Conservation (phyloP, 1,140 invertebrate species). For the Hestina assimilis region DNA sequence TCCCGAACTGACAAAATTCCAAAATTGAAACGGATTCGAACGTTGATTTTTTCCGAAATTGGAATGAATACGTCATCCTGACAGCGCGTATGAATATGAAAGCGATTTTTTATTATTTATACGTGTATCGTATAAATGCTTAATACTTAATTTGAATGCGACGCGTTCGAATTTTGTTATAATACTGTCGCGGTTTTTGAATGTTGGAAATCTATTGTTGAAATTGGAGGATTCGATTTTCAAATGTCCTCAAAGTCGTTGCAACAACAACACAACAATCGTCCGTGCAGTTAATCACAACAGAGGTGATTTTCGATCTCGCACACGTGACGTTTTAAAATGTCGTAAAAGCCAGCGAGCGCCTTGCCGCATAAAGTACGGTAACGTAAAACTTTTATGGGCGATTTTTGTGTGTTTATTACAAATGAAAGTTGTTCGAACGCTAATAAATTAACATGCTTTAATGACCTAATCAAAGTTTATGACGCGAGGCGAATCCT, state of each 20-base stretch:
- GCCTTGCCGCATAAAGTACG: slow-evolving; percentile 29
- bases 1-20: slow-evolving; percentile 44
- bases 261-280: slow-evolving; percentile 6
- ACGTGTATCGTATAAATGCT: slow-evolving; percentile 4
- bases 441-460: slow-evolving; percentile 75
- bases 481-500: slow-evolving; percentile 75
- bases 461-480: slow-evolving; percentile 79
- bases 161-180: slow-evolving; percentile 1
- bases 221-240: slow-evolving; percentile 3
- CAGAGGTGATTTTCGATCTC: slow-evolving; percentile 66
- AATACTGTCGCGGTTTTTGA: neutral
- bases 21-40: slow-evolving; percentile 40
- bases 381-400: slow-evolving; percentile 45
- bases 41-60: slow-evolving; percentile 52
- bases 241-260: neutral
- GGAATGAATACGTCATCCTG: slow-evolving; percentile 45
- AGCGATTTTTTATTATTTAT: slow-evolving; percentile 8
- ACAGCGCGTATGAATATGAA: slow-evolving; percentile 27
- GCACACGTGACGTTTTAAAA: slow-evolving; percentile 40
- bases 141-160: slow-evolving; percentile 18
- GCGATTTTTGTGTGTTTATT: slow-evolving; percentile 53
- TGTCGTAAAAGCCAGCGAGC: slow-evolving; percentile 35
- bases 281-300: slow-evolving; percentile 10
- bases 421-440: slow-evolving; percentile 62
- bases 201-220: slow-evolving; percentile 4